Evolutionary conservation across 1,140 invertebrate genomes (phyloP), one percentile per base, ranked within the genome.

Genomic region (Halictus rubicundus): DNA sequence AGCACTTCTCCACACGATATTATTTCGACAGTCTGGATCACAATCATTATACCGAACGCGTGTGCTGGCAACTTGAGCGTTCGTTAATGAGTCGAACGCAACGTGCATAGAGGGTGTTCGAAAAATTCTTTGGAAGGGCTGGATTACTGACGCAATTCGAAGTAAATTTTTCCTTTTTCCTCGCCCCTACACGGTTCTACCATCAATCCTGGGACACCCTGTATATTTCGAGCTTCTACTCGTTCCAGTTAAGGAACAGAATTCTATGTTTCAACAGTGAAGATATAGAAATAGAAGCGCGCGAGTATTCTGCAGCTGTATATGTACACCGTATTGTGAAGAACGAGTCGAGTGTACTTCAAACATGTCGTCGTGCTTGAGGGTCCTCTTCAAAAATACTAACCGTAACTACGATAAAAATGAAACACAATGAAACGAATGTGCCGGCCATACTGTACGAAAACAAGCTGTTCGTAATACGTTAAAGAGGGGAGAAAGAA

Each of bases 311-410:
- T 57, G 19, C n/a, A n/a, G 54, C 19, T n/a, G 54, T 57, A 23
- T n/a, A 46, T 46, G 42, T 46, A n/a, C n/a, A 57, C 54, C 5
- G 21, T n/a, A 57, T n/a, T 57, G 19, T 57, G 54, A 21, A 57
- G 54, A 57, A 57, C 54, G 19, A 57, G 54, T 57, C 19, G 54
- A 57, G 54, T 57, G 54, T n/a, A 57, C 54, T 57, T 57, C 54
- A 57, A 57, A 57, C 54, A 57, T 57, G 19, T 57, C 54, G 54
- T 57, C 54, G 54, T n/a, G 54, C n/a, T n/a, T n/a, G 54, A 57
- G 54, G 21, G 54, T n/a, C 21, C n/a, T 9, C 54, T 57, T 23
- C 19, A 57, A 57, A 57, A 57, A 57, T 57, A 57, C n/a, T 57
- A 57, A 57, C 54, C 8, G 19, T 57, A 54, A n/a, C 54, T n/a